A percentile compares a stretch with the other conserved stretches of the same genome.
These are phyloP conservation scores for Stomorhina lunata DNA, from an alignment of 2,888 invertebrate species.

Conservation along the genomic window DNA sequence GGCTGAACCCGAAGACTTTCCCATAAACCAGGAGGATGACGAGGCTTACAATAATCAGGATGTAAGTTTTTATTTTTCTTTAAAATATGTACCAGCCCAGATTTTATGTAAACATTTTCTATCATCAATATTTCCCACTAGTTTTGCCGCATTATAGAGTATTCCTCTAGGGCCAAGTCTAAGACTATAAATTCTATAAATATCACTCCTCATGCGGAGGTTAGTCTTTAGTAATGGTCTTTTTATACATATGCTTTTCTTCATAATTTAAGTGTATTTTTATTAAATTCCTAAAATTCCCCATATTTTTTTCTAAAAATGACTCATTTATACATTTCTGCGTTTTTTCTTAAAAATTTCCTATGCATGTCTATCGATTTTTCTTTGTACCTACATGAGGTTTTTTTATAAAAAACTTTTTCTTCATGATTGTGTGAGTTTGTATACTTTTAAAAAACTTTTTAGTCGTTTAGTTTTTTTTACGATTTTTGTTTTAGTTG, in stretches of 20 bases:
- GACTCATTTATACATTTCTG: constrained; percentile 17
- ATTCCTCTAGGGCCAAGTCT: constrained; percentile 15
- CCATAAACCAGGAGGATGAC: constrained; percentile 29
- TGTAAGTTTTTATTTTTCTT: constrained; percentile 60
- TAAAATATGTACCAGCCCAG: constrained; percentile 1
- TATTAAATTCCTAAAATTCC: constrained; percentile 7
- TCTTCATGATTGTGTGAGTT: constrained; percentile 26
- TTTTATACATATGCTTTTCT: background rate
- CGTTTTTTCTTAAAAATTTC: constrained; percentile 11
- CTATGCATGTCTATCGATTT: constrained; percentile 52
- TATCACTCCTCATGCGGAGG: constrained; percentile 43
- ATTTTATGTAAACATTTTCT: too few relatives aligned
- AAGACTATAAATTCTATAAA: constrained; percentile 38
- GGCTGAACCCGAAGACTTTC: constrained; percentile 17
- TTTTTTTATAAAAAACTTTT: constrained; percentile 38
- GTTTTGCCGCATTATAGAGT: background rate
- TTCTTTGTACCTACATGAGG: constrained; percentile 44
- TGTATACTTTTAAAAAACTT: constrained; percentile 27
- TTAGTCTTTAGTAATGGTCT: constrained; percentile 39
- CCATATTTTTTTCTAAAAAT: constrained; percentile 29
- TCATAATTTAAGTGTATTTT: background rate
- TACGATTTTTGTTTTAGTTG: background rate
- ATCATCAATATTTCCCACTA: constrained; percentile 21
- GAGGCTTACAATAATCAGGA: constrained; percentile 66
- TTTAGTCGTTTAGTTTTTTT: background rate